phyloP scores from a whole-genome alignment of 2,888 invertebrate genomes.

The Herminia tarsipennalis region DNA sequence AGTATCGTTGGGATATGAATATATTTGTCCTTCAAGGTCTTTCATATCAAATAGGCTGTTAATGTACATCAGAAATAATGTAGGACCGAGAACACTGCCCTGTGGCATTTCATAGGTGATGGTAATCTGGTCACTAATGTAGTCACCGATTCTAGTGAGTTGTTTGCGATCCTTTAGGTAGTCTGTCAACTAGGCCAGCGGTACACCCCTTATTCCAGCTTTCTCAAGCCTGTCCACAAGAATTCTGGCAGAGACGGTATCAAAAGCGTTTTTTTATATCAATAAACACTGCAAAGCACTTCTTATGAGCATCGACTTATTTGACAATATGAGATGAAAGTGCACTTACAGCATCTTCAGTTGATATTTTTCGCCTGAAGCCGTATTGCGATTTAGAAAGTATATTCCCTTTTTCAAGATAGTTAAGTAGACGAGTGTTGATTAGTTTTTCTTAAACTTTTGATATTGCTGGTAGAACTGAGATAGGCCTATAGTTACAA shows the following conservation, averaged over 20 bases:
- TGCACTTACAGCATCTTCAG: not conserved
- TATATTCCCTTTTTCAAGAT: not conserved
- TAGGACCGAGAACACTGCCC: too few relatives aligned
- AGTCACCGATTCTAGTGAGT: not conserved
- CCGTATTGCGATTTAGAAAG: not conserved
- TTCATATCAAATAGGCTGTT: too few relatives aligned
- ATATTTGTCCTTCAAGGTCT: too few relatives aligned
- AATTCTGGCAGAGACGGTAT: not conserved
- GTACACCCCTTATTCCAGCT: too few relatives aligned
- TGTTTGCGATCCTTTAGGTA: not conserved
- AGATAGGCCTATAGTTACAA: too few relatives aligned
- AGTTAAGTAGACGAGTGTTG: slow-evolving; percentile 2
- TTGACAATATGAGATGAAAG: not conserved
- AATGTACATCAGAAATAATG: too few relatives aligned
- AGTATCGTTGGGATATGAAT: too few relatives aligned
- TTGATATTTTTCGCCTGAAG: too few relatives aligned
- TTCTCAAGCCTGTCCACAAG: too few relatives aligned
- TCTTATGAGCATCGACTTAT: not conserved
- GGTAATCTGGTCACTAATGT: not conserved
- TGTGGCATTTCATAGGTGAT: too few relatives aligned
- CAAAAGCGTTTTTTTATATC: not conserved
- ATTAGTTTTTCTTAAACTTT: not conserved
- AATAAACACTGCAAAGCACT: not conserved
- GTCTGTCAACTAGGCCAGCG: too few relatives aligned
- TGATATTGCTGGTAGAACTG: too few relatives aligned